Percentiles rank a stretch among this genome's conserved stretches.
Evolutionary conservation across 2,888 invertebrate species (phyloP).

Genomic region (Serrognathus titanus): DNA sequence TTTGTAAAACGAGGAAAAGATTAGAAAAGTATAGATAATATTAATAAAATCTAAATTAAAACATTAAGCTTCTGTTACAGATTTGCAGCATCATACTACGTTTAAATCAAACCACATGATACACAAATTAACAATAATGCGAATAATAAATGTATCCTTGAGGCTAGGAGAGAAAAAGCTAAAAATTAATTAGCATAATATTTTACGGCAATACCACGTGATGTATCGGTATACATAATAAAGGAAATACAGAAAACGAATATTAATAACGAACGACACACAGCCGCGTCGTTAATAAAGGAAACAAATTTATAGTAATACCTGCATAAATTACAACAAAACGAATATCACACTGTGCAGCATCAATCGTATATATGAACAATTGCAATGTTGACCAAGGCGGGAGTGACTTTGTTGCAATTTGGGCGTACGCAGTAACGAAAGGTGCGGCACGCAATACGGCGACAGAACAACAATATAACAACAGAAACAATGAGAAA

Average conservation of each 20-base stretch:
- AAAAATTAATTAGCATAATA: too few species aligned
- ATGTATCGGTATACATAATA: background rate
- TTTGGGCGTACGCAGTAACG: slow-evolving; percentile 9
- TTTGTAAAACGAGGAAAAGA: too few species aligned
- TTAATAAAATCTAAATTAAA: too few species aligned
- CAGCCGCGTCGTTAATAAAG: background rate
- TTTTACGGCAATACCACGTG: too few species aligned
- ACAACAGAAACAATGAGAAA: slow-evolving; percentile 37
- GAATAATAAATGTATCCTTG: too few species aligned
- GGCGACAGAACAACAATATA: slow-evolving; percentile 34
- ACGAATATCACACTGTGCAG: slow-evolving; percentile 11
- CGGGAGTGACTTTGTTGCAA: slow-evolving; percentile 5
- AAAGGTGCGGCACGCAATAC: slow-evolving; percentile 17
- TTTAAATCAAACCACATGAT: too few species aligned
- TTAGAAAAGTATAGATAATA: too few species aligned
- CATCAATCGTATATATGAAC: slow-evolving; percentile 17
- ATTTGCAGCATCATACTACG: too few species aligned
- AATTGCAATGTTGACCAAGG: slow-evolving; percentile 13
- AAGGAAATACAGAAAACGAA: background rate
- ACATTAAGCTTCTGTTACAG: too few species aligned
- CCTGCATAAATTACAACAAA: slow-evolving; percentile 17
- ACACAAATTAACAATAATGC: too few species aligned
- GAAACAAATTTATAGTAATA: slow-evolving; percentile 24
- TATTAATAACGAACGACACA: slow-evolving; percentile 1
- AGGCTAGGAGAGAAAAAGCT: too few species aligned